These are phyloP conservation scores for Bradypus variegatus DNA, from an alignment of 2,797 vertebrate genomes.

Conservation along the genomic window DNA sequence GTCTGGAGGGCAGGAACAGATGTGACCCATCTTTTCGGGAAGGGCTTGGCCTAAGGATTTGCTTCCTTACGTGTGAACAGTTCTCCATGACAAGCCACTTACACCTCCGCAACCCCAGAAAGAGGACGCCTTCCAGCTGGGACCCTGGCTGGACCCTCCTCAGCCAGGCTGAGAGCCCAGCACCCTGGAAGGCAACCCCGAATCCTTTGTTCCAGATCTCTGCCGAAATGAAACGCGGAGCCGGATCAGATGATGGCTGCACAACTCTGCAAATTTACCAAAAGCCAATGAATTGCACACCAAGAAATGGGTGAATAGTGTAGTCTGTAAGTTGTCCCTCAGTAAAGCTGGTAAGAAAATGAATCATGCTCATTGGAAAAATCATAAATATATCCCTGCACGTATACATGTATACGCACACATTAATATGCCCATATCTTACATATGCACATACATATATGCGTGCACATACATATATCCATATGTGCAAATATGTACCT, in stretches of 20 bases:
- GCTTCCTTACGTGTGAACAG: neutral
- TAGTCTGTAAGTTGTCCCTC: neutral
- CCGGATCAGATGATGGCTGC: fast-evolving
- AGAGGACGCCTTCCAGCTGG: neutral
- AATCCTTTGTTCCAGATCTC: neutral
- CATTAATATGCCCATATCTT: no score
- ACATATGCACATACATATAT: neutral
- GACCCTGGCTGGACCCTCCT: neutral
- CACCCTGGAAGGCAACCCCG: fast-evolving
- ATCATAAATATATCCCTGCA: no score
- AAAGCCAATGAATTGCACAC: neutral
- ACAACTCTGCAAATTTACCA: fast-evolving
- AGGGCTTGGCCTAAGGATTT: neutral
- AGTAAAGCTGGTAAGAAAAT: neutral
- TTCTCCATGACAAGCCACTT: neutral
- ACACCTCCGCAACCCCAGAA: neutral
- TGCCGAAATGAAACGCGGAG: fast-evolving
- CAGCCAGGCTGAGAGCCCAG: neutral
- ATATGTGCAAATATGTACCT: fast-evolving
- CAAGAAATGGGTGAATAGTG: no score
- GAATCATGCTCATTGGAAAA: neutral
- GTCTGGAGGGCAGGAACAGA: neutral
- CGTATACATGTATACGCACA: no score
- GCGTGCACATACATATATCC: no score
- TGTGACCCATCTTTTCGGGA: neutral